Percentiles rank a stretch among this genome's conserved stretches.
These are phyloP conservation scores for Labroides dimidiatus DNA, from an alignment of 2,797 vertebrate species.

Conservation along the genomic window DNA sequence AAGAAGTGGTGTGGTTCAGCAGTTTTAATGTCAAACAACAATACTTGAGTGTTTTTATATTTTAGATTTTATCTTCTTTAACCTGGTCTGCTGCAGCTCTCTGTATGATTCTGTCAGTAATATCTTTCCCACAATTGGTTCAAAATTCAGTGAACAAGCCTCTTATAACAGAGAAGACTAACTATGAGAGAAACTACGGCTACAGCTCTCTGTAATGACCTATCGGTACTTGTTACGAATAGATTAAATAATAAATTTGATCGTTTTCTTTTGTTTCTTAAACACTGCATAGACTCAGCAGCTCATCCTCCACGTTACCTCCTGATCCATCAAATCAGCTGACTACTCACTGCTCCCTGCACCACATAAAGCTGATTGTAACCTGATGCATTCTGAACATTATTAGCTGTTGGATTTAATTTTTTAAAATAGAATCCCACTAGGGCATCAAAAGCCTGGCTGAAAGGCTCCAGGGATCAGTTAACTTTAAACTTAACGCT, in stretches of 20 bases:
- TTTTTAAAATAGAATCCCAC: no score
- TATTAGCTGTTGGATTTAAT: neutral
- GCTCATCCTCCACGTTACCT: neutral
- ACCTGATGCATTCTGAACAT: neutral
- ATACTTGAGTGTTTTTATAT: neutral
- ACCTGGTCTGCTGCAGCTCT: neutral
- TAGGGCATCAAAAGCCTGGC: no score
- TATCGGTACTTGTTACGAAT: neutral
- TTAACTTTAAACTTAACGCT: no score
- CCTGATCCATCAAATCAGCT: neutral
- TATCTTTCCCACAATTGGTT: neutral
- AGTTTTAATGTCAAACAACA: neutral
- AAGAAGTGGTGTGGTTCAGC: conserved; percentile 15
- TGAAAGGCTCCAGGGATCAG: no score
- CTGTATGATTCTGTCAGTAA: neutral
- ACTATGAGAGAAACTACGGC: neutral
- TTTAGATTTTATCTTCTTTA: neutral
- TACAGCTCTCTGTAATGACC: neutral
- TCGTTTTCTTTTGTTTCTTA: neutral
- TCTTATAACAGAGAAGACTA: neutral
- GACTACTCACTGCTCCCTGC: neutral
- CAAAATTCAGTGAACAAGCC: neutral
- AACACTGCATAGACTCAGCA: neutral
- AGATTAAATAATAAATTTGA: neutral
- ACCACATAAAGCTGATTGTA: neutral